A percentile compares a stretch with the other conserved stretches of the same genome.
phyloP scores from a whole-genome alignment of 2,797 vertebrate species.

The Halcyon leucocephala region DNA sequence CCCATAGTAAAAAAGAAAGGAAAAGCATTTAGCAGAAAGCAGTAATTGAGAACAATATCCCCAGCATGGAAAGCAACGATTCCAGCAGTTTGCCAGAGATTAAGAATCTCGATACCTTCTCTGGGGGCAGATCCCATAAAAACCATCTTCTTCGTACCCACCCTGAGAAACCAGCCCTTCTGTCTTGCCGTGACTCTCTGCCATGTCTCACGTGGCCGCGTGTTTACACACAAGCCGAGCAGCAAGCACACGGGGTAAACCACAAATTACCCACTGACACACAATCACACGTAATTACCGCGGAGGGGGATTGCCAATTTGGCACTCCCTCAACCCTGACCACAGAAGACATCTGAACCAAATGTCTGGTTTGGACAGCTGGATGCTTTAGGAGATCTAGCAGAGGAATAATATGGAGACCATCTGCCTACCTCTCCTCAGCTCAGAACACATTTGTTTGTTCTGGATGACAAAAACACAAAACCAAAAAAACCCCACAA shows the following conservation, averaged over 20 bases:
- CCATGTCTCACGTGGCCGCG: not conserved
- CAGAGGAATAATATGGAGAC: not conserved
- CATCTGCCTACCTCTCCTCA: not conserved
- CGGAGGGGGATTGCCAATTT: not conserved
- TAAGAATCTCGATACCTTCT: constrained; percentile 33
- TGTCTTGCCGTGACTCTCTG: not conserved
- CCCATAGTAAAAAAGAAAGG: not conserved
- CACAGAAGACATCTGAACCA: not conserved
- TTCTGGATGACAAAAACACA: not conserved
- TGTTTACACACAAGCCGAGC: not conserved
- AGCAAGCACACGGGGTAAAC: not conserved
- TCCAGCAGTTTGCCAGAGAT: constrained; percentile 42
- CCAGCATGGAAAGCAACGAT: not conserved
- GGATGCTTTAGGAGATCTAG: not conserved
- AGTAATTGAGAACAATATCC: not conserved
- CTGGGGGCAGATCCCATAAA: constrained; percentile 9
- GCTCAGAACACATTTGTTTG: not conserved
- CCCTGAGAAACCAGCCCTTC: not conserved
- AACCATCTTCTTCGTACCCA: not conserved
- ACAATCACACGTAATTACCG: not conserved
- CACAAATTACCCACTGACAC: not conserved
- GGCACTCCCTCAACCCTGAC: not conserved
- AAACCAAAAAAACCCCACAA: not conserved
- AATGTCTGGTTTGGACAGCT: not conserved
- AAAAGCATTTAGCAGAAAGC: not conserved